Conservation (phyloP, 92 coral and sea anemone species). For the Plumapathes pennacea region DNA sequence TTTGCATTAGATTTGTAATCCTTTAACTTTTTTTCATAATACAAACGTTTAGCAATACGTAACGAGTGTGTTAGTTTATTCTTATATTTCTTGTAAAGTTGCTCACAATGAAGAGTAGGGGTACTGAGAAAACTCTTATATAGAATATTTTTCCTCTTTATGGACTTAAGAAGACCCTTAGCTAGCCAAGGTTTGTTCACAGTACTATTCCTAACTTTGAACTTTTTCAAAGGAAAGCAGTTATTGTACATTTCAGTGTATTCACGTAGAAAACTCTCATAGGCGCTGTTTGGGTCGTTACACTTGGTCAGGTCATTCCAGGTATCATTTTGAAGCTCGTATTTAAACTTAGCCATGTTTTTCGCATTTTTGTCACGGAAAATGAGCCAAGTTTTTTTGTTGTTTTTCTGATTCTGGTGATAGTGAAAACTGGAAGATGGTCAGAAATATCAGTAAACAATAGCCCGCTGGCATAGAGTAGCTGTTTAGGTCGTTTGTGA, state of each 20-base stretch:
- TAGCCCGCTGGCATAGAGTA: conserved; percentile 8
- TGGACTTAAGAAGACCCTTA: conserved; percentile 37
- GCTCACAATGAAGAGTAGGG: no score
- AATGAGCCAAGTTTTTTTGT: not conserved
- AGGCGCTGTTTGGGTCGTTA: no score
- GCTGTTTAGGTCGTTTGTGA: conserved; percentile 1
- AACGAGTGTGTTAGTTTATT: conserved; percentile 28
- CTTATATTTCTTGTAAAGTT: conserved; percentile 10
- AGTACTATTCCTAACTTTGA: conserved; percentile 8
- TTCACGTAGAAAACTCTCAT: no score
- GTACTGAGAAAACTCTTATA: conserved; percentile 28
- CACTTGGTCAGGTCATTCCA: no score
- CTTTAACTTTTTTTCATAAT: conserved; percentile 21
- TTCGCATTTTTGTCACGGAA: conserved; percentile 1
- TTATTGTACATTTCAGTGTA: no score
- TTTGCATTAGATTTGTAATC: conserved; percentile 33
- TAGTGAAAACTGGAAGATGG: not conserved
- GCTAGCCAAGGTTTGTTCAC: conserved; percentile 34
- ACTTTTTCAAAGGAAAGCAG: no score
- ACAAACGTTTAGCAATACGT: conserved; percentile 39
- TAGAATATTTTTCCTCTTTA: conserved; percentile 43
- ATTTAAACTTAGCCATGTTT: no score
- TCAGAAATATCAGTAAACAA: conserved; percentile 11
- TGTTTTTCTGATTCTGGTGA: not conserved
- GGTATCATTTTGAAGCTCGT: no score